These are phyloP conservation scores for Steinernema scapterisci DNA, from an alignment of 2,888 invertebrate genomes.

Conservation along the genomic window DNA sequence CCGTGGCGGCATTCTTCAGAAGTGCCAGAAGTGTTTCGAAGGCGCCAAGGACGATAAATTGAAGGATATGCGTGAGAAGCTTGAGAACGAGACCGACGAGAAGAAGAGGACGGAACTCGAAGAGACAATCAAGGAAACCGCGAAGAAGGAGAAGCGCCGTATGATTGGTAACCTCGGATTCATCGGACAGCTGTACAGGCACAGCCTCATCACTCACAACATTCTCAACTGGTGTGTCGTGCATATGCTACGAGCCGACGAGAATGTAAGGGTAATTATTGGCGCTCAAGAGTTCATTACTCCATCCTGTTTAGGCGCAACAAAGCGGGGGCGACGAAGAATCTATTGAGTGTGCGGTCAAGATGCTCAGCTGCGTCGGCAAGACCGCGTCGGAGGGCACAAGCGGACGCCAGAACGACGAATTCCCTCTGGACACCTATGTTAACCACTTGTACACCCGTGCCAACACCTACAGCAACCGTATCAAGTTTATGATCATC, in stretches of 20 bases:
- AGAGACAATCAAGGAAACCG: slow-evolving; percentile 39
- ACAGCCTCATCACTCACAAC: slow-evolving; percentile 36
- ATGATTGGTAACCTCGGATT: slow-evolving; percentile 63
- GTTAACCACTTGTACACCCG: not conserved
- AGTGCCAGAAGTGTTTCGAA: slow-evolving; percentile 38
- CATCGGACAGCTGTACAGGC: slow-evolving; percentile 55
- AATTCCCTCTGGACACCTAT: not conserved
- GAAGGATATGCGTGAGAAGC: slow-evolving; percentile 40
- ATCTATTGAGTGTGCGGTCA: slow-evolving; percentile 17
- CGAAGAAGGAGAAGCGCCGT: slow-evolving; percentile 50
- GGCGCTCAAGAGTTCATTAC: not conserved
- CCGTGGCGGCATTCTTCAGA: slow-evolving; percentile 35
- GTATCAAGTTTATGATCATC: not conserved
- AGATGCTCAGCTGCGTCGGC: slow-evolving; percentile 14
- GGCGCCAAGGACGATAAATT: not conserved
- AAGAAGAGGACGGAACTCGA: slow-evolving; percentile 46
- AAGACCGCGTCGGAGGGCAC: not conserved
- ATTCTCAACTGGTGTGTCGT: slow-evolving; percentile 28
- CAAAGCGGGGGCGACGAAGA: slow-evolving; percentile 8
- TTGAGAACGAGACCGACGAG: slow-evolving; percentile 49
- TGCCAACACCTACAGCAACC: not conserved
- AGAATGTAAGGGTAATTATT: not conserved
- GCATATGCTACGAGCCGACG: not conserved
- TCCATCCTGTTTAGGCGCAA: not conserved
- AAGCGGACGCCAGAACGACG: not conserved